Percentiles rank a stretch among this genome's conserved stretches.
Evolutionary conservation across 2,797 vertebrate species (phyloP).

Genomic region (Myotis pilosus): DNA sequence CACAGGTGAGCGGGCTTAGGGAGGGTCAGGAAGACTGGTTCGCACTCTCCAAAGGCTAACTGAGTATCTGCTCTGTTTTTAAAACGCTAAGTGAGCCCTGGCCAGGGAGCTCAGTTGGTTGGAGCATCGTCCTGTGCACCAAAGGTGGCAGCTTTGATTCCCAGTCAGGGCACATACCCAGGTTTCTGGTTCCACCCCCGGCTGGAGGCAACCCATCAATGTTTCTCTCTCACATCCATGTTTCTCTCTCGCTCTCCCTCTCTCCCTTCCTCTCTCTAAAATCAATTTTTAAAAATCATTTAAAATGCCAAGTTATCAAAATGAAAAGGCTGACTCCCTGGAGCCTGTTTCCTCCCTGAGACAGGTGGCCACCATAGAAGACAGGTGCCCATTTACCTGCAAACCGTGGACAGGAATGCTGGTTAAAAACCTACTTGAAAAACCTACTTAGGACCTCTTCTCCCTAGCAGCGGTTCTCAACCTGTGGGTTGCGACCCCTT

Average conservation of each 20-base stretch:
- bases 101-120: not conserved
- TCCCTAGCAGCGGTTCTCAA: not conserved
- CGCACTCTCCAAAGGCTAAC: not conserved
- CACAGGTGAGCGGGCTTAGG: accelerated
- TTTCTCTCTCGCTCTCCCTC: too few species aligned
- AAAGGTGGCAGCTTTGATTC: not conserved
- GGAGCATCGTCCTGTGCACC: not conserved
- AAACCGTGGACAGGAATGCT: not conserved
- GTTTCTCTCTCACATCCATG: too few species aligned
- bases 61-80: not conserved
- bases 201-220: too few species aligned
- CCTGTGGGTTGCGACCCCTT: too few species aligned
- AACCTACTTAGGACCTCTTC: not conserved
- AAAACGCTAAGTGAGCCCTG: not conserved
- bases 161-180: not conserved
- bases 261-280: too few species aligned
- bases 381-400: not conserved
- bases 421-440: not conserved
- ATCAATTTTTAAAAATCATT: not conserved
- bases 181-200: not conserved
- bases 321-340: not conserved
- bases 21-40: not conserved
- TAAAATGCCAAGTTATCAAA: not conserved
- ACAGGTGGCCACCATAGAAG: not conserved
- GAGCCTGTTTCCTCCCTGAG: not conserved